Evolutionary conservation across 2,888 invertebrate genomes (phyloP).

Genomic region (Calephelis perditalis): DNA sequence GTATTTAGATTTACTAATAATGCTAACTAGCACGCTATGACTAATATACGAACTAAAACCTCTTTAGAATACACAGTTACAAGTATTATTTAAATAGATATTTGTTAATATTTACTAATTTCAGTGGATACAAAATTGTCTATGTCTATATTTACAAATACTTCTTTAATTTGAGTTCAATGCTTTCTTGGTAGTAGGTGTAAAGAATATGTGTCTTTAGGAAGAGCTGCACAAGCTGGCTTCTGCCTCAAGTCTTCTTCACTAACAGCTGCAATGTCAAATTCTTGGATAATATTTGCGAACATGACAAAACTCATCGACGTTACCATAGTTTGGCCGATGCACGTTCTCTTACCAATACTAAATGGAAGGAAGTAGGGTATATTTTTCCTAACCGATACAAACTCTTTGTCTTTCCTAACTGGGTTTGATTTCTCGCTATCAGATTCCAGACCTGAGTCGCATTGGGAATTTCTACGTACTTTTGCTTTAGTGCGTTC

Average conservation of each 20-base stretch:
- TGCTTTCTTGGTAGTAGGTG: slow-evolving; percentile 75
- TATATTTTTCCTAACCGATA: slow-evolving; percentile 72
- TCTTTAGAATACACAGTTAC: too few species aligned
- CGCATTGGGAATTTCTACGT: slow-evolving; percentile 68
- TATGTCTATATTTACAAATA: slow-evolving; percentile 33
- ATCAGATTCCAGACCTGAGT: slow-evolving; percentile 77
- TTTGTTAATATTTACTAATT: background rate
- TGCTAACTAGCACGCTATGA: too few species aligned
- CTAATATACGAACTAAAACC: too few species aligned
- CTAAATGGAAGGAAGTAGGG: slow-evolving; percentile 91
- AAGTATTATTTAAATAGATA: background rate
- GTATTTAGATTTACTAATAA: too few species aligned
- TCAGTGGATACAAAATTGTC: slow-evolving; percentile 19
- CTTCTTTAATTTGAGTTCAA: slow-evolving; percentile 33
- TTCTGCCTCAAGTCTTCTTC: slow-evolving; percentile 73
- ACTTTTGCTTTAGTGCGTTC: slow-evolving; percentile 56
- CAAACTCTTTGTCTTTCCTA: slow-evolving; percentile 51
- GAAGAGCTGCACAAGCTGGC: slow-evolving; percentile 86
- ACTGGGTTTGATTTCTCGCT: slow-evolving; percentile 45
- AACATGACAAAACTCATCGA: slow-evolving; percentile 86
- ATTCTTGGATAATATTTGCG: slow-evolving; percentile 84
- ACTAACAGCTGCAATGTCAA: slow-evolving; percentile 79
- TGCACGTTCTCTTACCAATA: slow-evolving; percentile 91
- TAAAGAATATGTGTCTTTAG: slow-evolving; percentile 83
- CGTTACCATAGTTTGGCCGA: slow-evolving; percentile 88